phyloP scores from a whole-genome alignment of 1,140 invertebrate genomes.

The Pissodes strobi region DNA sequence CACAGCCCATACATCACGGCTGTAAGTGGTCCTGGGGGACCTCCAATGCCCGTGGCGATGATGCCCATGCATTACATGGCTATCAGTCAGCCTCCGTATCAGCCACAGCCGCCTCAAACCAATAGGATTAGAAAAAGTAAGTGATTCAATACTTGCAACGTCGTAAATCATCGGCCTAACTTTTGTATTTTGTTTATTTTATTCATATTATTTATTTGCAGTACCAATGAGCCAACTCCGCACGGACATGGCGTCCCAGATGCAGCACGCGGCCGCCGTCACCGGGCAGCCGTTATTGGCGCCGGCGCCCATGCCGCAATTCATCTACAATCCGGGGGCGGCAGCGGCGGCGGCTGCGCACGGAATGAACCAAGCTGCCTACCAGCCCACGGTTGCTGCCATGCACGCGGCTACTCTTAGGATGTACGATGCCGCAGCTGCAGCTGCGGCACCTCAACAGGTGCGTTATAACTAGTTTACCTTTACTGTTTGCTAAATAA shows the following conservation, averaged over 20 bases:
- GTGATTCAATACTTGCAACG: slow-evolving; percentile 13
- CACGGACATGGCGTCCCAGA: slow-evolving; percentile 68
- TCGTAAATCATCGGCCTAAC: too few species aligned
- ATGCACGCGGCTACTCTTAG: slow-evolving; percentile 32
- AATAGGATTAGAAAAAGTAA: slow-evolving; percentile 53
- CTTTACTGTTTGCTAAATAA: too few species aligned
- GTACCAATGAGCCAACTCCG: slow-evolving; percentile 64
- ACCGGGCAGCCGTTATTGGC: slow-evolving; percentile 84
- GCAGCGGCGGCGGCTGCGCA: slow-evolving; percentile 67
- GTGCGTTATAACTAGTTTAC: too few species aligned
- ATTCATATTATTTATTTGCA: too few species aligned
- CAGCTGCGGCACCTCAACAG: slow-evolving; percentile 54
- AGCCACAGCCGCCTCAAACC: slow-evolving; percentile 50
- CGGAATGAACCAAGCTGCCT: slow-evolving; percentile 55
- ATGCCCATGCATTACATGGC: slow-evolving; percentile 48
- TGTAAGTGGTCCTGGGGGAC: slow-evolving; percentile 47
- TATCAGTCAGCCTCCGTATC: slow-evolving; percentile 51
- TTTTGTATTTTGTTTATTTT: too few species aligned
- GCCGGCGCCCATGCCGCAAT: slow-evolving; percentile 69
- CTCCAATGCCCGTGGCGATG: slow-evolving; percentile 55
- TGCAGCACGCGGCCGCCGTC: slow-evolving; percentile 74
- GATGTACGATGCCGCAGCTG: slow-evolving; percentile 36
- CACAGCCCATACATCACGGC: slow-evolving; percentile 50
- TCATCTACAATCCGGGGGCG: slow-evolving; percentile 59
- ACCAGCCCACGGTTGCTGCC: slow-evolving; percentile 25